A percentile compares a stretch with the other conserved stretches of the same genome.
Evolutionary conservation across 2,888 invertebrate genomes (phyloP).

Genomic region (Sepiola atlantica): DNA sequence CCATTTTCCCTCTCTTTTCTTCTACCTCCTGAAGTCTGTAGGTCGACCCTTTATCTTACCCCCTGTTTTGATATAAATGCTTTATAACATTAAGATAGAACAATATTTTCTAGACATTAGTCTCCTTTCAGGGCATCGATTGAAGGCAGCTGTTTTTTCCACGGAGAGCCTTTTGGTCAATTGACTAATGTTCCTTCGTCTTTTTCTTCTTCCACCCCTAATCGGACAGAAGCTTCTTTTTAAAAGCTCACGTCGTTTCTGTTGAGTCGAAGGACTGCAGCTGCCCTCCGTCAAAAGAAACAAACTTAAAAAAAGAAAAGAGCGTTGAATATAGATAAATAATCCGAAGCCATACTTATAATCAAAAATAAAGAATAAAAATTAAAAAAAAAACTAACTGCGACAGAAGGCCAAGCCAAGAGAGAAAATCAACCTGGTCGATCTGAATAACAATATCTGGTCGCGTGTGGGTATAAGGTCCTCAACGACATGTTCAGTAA

Average conservation of each 20-base stretch:
- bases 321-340: conserved; percentile 46
- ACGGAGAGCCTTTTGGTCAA: conserved; percentile 41
- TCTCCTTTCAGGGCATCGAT: conserved; percentile 43
- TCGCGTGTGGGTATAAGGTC: conserved; percentile 44
- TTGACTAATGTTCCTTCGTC: not conserved
- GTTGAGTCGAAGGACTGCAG: conserved; percentile 41
- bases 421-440: conserved; percentile 24
- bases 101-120: conserved; percentile 47
- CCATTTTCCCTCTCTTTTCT: conserved; percentile 24
- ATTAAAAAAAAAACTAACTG: not conserved
- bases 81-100: conserved; percentile 44
- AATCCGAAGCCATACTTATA: conserved; percentile 45
- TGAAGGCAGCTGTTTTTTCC: conserved; percentile 37
- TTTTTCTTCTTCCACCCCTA: not conserved
- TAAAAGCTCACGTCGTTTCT: conserved; percentile 43
- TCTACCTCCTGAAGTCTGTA: conserved; percentile 40
- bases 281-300: conserved; percentile 40
- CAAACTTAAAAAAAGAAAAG: not conserved
- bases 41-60: conserved; percentile 37
- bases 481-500: conserved; percentile 44
- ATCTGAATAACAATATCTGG: conserved; percentile 45
- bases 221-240: conserved; percentile 44
- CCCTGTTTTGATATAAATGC: conserved; percentile 33
- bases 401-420: conserved; percentile 39
- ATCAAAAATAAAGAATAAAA: not conserved